Evolutionary conservation across 2,797 vertebrate species (phyloP), one percentile per base, ranked within the genome.

Genomic region (Alfaro cultratus): DNA sequence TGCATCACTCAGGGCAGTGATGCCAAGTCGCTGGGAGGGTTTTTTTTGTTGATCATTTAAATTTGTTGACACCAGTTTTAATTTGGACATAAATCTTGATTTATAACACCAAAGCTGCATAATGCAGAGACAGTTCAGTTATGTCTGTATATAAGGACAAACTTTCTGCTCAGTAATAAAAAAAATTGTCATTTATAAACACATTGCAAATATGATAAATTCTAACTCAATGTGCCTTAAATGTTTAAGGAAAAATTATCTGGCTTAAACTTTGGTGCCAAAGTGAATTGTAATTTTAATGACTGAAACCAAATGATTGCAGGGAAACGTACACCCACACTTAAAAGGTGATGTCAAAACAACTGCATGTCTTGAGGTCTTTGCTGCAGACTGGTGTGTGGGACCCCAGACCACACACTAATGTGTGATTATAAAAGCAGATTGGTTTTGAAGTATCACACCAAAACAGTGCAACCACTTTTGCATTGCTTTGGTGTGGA

Each of bases 11-110:
- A 60, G 70, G 5, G 11, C 47, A 43, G 64, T 26, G 49, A 9
- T 68, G 49, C 60, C 70, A 71, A 55, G 26, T 80, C 45, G 72
- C 53, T 60, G 57, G 23, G 3, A 78, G 21, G 78, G 0, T 67
- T 29, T 75, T 23, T 71, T 62, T 73, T 26, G 41, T 31, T 29
- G 53, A 80, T 79, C 53, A 43, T 85, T 78, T 62, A 62, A 73
- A 83, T 86, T 29, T 43, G 71, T 79, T 73, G 1, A 29, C 53
- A 12, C 1, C 36, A 41, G 68, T 53, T 79, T 79, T 64, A 73
- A 4, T 8, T 62, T n/a, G 1, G 26, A 15, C 67, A n/a, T n/a
- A 72, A 46, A 46, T 36, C 74, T 46, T 85, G 51, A 73, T 67
- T 82, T 29, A 47, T 39, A 16, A 26, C 55, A 53, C 15, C 29